Conservation (phyloP, 2,888 invertebrate species). For the Melinopterus prodromus region DNA sequence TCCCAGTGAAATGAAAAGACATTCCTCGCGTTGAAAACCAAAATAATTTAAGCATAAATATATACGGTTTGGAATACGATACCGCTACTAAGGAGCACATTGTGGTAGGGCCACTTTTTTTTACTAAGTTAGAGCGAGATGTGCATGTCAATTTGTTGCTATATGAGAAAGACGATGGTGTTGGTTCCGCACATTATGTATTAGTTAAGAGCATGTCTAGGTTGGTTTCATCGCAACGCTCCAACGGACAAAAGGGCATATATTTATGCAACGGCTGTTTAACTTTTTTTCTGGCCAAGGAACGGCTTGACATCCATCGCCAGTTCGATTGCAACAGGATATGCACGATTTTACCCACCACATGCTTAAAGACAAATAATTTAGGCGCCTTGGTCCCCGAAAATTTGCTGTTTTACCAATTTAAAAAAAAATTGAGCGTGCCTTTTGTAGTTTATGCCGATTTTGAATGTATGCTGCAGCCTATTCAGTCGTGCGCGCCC, state of each 20-base stretch:
- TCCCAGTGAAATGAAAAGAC: slow-evolving; percentile 5
- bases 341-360: neutral
- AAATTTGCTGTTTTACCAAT: neutral
- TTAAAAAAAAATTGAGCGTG: neutral
- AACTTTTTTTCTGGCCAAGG: neutral
- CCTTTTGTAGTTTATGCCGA: too few species aligned
- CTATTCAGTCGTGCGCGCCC: too few species aligned
- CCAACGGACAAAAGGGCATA: neutral
- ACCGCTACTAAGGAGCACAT: neutral
- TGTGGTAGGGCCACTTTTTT: slow-evolving; percentile 10
- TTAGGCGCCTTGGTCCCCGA: neutral
- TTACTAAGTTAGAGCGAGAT: neutral
- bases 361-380: neutral
- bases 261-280: neutral
- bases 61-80: slow-evolving; percentile 8
- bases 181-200: neutral
- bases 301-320: neutral
- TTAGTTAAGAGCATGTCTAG: neutral
- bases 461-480: too few species aligned
- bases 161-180: neutral
- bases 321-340: neutral
- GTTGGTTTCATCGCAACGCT: neutral
- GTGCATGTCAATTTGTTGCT: neutral
- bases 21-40: neutral
- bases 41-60: slow-evolving; percentile 12